Conservation (phyloP, 2,797 vertebrate genomes). For the Nothura maculosa region DNA sequence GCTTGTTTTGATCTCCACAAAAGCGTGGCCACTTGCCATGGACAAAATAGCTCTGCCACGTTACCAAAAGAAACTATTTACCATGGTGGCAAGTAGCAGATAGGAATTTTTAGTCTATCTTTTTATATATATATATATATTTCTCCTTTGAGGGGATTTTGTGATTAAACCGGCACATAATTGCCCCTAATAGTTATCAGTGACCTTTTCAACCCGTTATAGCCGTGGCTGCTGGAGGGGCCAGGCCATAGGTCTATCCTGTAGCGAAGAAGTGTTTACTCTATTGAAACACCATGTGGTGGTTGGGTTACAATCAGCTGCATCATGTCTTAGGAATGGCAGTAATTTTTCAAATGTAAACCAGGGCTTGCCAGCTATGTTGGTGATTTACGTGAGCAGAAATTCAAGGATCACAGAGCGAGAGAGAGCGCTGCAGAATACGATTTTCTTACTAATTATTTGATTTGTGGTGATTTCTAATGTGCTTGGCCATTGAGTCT, state of each 20-base stretch:
- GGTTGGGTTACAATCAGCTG: neutral
- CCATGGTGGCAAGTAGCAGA: neutral
- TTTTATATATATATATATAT: neutral
- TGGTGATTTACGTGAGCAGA: conserved; percentile 1
- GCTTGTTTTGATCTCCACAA: neutral
- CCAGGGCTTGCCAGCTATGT: neutral
- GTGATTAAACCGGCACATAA: neutral
- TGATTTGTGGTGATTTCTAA: neutral
- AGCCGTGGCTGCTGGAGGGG: neutral
- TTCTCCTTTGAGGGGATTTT: neutral
- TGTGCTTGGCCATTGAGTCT: neutral
- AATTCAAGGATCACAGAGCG: neutral
- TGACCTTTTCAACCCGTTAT: neutral
- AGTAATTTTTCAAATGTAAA: neutral
- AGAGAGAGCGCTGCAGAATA: neutral
- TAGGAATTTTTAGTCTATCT: neutral
- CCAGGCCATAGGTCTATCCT: neutral
- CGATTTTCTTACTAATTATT: neutral
- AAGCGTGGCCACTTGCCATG: neutral
- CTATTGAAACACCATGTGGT: neutral
- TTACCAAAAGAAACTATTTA: neutral
- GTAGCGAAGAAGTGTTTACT: neutral
- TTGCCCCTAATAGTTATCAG: neutral
- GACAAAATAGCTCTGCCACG: neutral
- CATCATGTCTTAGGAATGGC: conserved; percentile 20